These are phyloP conservation scores for Anthophora plumipes DNA, from an alignment of 2,888 invertebrate genomes.

Conservation along the genomic window DNA sequence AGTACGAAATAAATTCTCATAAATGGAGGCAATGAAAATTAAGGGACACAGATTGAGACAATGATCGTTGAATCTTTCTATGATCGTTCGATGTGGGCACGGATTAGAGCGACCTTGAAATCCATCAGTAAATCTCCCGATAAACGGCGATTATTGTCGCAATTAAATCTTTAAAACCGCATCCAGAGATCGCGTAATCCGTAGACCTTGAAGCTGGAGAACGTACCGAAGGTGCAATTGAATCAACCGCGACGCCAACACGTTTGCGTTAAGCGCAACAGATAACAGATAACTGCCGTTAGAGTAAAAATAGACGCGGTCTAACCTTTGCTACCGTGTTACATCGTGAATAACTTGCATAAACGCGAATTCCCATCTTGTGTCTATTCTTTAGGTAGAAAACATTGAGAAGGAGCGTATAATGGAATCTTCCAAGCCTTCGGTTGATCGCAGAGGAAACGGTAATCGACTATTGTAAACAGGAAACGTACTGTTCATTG, in stretches of 20 bases:
- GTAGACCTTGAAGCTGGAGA: slow-evolving; percentile 54
- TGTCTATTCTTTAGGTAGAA: not conserved
- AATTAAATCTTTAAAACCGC: slow-evolving; percentile 58
- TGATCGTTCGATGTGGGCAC: slow-evolving; percentile 44
- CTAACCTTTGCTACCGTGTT: slow-evolving; percentile 8
- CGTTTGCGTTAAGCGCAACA: slow-evolving; percentile 28
- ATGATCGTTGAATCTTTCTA: slow-evolving; percentile 26
- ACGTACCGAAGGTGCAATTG: slow-evolving; percentile 61
- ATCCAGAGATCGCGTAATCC: slow-evolving; percentile 33
- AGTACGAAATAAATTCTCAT: slow-evolving; percentile 19
- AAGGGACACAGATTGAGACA: slow-evolving; percentile 17
- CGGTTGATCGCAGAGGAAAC: not conserved
- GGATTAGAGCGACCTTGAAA: slow-evolving; percentile 54
- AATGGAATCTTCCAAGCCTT: no score
- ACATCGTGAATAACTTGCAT: not conserved
- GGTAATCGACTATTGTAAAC: not conserved
- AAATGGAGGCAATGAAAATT: not conserved
- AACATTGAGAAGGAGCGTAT: not conserved
- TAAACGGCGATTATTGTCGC: slow-evolving; percentile 45
- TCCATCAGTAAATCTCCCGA: slow-evolving; percentile 41
- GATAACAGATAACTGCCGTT: slow-evolving; percentile 39
- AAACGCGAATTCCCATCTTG: not conserved
- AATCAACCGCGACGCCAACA: slow-evolving; percentile 37
- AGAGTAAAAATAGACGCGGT: slow-evolving; percentile 41
- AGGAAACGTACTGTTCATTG: not conserved